Evolutionary conservation across 2,113 vertebrate species (phyloP), one percentile per base, ranked within the genome.

Genomic region (Gobius niger): DNA sequence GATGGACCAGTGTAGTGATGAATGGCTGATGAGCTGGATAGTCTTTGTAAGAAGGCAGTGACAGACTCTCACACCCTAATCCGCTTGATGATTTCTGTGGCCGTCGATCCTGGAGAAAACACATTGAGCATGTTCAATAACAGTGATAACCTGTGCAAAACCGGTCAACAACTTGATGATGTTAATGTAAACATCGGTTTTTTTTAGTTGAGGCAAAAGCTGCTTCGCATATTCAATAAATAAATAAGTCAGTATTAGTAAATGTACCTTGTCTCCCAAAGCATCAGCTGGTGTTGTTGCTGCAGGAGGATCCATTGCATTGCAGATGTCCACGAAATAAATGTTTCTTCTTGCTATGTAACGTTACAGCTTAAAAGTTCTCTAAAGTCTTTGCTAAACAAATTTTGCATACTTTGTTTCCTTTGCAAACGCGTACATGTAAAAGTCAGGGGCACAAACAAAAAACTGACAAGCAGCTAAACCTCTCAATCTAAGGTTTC

Each of bases 1-100:
- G 87, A 42, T 83, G 85, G 52, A 92, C 47, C 50, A 54, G 47
- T 65, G 87, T 81, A 68, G 94, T 93, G 78, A 96, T 89, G 78
- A 96, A 95, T 15, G 95, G 95, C 40, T 92, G 94, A 70, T 90
- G 77, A 10, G 82, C 76, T 1, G 96, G 96, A 60, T 97, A 98
- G 0, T 94, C 93, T 46, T 88, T 71, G 67, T 93, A 97, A 0
- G 95, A 95, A 47, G 92, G 73, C 42, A 93, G 63, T 67, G 95
- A 96, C 14, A 90, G 73, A 13, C 53, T 91, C 85, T 93, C 91
- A 47, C 90, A 85, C 66, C 84, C 82, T 0, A 42, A 3, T 54
- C 88, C 90, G 13, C 51, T 66, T 53, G 65, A 7, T 59, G 47
- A 44, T 69, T 34, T 19, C 10, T 68, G 68, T 44, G 72, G 68